Conservation (phyloP, 2,888 invertebrate genomes). For the Diarsia mendica region DNA sequence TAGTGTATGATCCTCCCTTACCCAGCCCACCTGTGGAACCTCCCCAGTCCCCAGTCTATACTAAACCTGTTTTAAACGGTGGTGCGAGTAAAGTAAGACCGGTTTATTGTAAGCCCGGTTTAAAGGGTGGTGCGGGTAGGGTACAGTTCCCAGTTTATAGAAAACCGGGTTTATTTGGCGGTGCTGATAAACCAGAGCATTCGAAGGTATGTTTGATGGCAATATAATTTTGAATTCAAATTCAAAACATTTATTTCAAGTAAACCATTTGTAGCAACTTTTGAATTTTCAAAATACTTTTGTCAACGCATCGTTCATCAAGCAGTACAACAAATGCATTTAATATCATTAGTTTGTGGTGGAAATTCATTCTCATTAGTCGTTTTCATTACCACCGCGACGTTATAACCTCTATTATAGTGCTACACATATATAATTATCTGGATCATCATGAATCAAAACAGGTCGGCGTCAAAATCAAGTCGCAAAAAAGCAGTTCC, state of each 20-base stretch:
- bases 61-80: conserved; percentile 76
- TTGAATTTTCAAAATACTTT: background rate
- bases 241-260: background rate
- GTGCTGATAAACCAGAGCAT: conserved; percentile 66
- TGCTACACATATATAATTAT: background rate
- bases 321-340: background rate
- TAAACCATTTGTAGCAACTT: background rate
- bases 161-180: conserved; percentile 71
- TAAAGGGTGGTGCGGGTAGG: conserved; percentile 62
- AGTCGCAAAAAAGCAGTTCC: background rate
- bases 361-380: background rate
- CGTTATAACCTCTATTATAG: background rate
- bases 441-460: background rate
- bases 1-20: conserved; percentile 82
- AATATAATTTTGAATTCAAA: background rate
- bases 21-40: conserved; percentile 76
- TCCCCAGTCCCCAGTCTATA: conserved; percentile 72
- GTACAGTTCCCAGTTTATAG: conserved; percentile 68
- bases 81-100: conserved; percentile 66
- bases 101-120: conserved; percentile 72
- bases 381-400: background rate
- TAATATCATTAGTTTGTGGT: background rate
- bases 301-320: background rate
- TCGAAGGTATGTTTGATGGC: conserved; percentile 70
- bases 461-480: background rate